Conservation (phyloP, 2,113 vertebrate species). For the Conger conger region DNA sequence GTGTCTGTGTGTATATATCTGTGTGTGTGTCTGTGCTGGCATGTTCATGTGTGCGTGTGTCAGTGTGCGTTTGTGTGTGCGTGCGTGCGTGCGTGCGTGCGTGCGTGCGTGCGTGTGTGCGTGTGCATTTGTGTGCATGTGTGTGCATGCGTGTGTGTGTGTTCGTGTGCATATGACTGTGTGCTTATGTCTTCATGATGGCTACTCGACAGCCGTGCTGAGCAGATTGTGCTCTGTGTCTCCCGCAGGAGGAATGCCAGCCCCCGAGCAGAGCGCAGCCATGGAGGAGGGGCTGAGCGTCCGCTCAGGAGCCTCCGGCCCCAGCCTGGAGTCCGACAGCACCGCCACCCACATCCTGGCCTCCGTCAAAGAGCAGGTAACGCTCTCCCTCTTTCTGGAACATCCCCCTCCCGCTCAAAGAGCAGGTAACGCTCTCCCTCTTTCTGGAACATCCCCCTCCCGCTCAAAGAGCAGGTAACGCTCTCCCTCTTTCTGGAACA, state of each 20-base stretch:
- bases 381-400: not conserved
- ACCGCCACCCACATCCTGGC: constrained; percentile 94
- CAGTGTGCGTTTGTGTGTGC: not conserved
- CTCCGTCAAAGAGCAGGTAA: constrained; percentile 98
- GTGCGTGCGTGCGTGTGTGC: not conserved
- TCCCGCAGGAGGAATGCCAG: constrained; percentile 81
- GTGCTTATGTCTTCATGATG: constrained; percentile 18
- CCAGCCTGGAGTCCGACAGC: constrained; percentile 82
- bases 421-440: too few species aligned
- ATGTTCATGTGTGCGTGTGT: not conserved
- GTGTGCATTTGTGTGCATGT: not conserved
- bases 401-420: too few species aligned
- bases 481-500: too few species aligned
- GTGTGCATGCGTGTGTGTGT: not conserved
- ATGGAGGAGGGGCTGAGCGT: constrained; percentile 84
- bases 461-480: too few species aligned
- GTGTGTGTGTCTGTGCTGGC: not conserved
- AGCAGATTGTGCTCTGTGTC: constrained; percentile 34
- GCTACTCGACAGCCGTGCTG: constrained; percentile 53
- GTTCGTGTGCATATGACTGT: not conserved
- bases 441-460: too few species aligned
- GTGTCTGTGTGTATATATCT: not conserved
- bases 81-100: not conserved
- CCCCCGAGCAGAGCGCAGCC: constrained; percentile 85
- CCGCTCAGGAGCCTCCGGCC: constrained; percentile 70